Evolutionary conservation across 2,113 vertebrate species (phyloP).

Genomic region (Choloepus hoffmanni): DNA sequence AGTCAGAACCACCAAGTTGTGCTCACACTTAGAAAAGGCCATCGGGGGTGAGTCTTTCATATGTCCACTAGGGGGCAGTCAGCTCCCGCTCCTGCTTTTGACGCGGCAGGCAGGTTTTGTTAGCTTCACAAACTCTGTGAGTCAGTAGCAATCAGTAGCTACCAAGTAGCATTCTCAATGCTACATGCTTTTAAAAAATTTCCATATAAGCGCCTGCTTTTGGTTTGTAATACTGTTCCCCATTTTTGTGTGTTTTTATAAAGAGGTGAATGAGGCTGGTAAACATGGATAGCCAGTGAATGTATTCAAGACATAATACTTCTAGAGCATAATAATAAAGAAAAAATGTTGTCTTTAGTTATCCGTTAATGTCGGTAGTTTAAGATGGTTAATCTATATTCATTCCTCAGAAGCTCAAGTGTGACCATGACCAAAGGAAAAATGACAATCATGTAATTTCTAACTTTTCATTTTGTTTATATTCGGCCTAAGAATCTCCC

Average conservation of each 20-base stretch:
- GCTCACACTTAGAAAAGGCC: background rate
- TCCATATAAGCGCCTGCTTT: background rate
- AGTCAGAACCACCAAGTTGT: background rate
- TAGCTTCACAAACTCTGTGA: too few relatives aligned
- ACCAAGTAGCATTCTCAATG: background rate
- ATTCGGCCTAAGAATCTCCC: background rate
- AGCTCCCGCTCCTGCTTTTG: constrained; percentile 36
- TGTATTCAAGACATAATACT: constrained; percentile 24
- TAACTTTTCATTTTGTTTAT: constrained; percentile 38
- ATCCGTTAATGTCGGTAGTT: background rate
- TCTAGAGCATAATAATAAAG: background rate
- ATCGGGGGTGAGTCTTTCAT: fast-evolving
- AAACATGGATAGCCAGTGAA: constrained; percentile 7
- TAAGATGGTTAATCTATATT: background rate
- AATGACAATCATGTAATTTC: background rate
- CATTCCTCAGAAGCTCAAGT: background rate
- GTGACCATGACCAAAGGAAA: background rate
- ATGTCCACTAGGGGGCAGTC: constrained; percentile 84
- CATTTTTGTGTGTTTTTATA: background rate
- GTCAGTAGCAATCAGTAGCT: too few relatives aligned
- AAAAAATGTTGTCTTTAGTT: background rate
- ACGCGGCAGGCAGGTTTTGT: background rate
- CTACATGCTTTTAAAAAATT: constrained; percentile 33
- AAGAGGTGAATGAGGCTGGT: background rate
- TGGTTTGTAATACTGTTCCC: background rate